Percentiles rank a stretch among this genome's conserved stretches.
Conservation (phyloP, 2,797 vertebrate species). For the Gorsachius magnificus region DNA sequence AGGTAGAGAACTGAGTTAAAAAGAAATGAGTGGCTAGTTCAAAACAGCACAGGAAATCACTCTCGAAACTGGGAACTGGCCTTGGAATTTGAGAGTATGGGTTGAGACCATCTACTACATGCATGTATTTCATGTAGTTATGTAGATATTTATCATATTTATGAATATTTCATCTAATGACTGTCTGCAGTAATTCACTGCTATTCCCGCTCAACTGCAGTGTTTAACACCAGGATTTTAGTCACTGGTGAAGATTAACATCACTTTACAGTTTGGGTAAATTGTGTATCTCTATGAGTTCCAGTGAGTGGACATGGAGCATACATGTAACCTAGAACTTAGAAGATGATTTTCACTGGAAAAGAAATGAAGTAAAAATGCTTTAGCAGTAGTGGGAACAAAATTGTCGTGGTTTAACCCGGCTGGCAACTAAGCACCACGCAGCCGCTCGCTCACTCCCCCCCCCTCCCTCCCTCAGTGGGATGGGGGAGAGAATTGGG, state of each 20-base stretch:
- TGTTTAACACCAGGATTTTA: neutral
- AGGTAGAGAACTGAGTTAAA: neutral
- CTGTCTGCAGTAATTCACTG: neutral
- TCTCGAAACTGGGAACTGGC: neutral
- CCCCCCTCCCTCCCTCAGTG: no score
- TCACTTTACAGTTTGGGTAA: neutral
- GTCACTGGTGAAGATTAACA: neutral
- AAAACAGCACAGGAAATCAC: neutral
- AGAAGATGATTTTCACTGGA: neutral
- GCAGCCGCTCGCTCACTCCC: no score
- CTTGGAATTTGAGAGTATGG: neutral
- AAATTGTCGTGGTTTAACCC: no score
- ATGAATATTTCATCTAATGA: neutral
- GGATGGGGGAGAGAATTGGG: no score
- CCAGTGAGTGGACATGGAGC: neutral
- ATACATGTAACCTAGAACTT: accelerated
- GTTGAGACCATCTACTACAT: neutral
- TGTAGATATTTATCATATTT: neutral
- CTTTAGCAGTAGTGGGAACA: neutral
- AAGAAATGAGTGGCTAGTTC: neutral
- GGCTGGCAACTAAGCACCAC: no score
- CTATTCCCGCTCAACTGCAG: neutral
- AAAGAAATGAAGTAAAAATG: neutral
- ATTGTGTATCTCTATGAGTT: neutral
- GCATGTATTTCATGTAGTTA: neutral